Evolutionary conservation across 2,797 vertebrate species (phyloP).

Genomic region (Trichosurus vulpecula): DNA sequence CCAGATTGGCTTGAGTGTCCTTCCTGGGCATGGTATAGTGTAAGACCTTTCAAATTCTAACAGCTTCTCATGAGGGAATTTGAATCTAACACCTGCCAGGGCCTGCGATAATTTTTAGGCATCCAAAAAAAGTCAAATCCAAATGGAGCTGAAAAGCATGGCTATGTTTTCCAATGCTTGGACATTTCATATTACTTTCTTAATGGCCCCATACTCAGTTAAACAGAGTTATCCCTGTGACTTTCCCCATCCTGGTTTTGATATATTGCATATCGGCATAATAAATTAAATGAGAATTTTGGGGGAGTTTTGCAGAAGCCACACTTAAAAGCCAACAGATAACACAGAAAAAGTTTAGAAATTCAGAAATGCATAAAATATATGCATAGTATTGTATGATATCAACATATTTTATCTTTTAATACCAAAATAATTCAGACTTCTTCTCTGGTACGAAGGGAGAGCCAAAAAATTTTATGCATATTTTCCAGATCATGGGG

Average conservation of each 20-base stretch:
- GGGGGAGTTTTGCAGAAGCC: neutral
- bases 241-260: neutral
- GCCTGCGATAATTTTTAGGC: conserved; percentile 5
- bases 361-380: neutral
- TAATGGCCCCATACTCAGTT: neutral
- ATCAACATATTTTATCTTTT: neutral
- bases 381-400: neutral
- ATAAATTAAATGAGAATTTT: neutral
- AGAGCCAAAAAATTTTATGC: neutral
- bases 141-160: conserved; percentile 10
- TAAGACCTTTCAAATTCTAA: neutral
- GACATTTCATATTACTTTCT: neutral
- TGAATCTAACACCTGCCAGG: neutral
- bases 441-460: neutral
- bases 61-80: neutral
- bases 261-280: neutral
- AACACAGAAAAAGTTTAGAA: neutral
- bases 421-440: neutral
- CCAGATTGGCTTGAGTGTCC: neutral
- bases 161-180: neutral
- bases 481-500: neutral
- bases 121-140: neutral
- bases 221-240: neutral
- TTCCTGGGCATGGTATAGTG: neutral
- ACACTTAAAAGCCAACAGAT: neutral